Evolutionary conservation across 2,888 invertebrate genomes (phyloP), one percentile per base, ranked within the genome.

Genomic region (Sphaerophoria taeniata): DNA sequence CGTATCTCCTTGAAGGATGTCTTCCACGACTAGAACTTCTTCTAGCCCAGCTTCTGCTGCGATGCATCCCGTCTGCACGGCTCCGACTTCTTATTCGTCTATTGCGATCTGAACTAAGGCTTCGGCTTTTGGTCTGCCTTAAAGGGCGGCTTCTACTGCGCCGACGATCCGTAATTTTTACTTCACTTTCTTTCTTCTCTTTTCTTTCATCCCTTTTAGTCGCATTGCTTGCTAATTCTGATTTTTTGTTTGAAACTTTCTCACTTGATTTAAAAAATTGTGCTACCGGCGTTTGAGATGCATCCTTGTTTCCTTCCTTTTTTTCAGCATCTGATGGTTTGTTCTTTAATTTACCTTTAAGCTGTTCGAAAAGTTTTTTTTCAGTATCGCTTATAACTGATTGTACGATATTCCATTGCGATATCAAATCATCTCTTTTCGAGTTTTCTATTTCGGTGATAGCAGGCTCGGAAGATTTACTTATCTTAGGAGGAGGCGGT

Each of bases 311-410:
- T 89, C 67, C 91, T 87, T 83, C 91, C 89, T 83, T 91, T 87
- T 87, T 92, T 89, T 88, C 92, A 87, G 89, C 90, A 53, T 87
- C 89, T 89, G 87, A 74, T 47, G 89, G 86, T 87, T 90, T 92
- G 87, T 89, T 90, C 88, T 91, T 91, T 34, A 90, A 88, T 88
- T 90, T 90, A 31, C 90, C 91, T 88, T 91, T 90, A 2, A 92
- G 88, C 63, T 93, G 93, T 85, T 94, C 94, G 6, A 94, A 89
- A 7, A 94, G 90, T 87, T 94, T 94, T 83, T 94, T 92, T 87
- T 94, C 94, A 63, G 92, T 93, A 4, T 94, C 94, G 73, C 93
- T 93, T 51, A 94, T 93, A 3, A 93, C 92, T 47, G 94, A 93
- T 87, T 93, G 91, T 47, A 93, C 93, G 4, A 93, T 92, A 91